A percentile compares a stretch with the other conserved stretches of the same genome.
Evolutionary conservation across 2,797 vertebrate genomes (phyloP).

Genomic region (Darevskia mixta): DNA sequence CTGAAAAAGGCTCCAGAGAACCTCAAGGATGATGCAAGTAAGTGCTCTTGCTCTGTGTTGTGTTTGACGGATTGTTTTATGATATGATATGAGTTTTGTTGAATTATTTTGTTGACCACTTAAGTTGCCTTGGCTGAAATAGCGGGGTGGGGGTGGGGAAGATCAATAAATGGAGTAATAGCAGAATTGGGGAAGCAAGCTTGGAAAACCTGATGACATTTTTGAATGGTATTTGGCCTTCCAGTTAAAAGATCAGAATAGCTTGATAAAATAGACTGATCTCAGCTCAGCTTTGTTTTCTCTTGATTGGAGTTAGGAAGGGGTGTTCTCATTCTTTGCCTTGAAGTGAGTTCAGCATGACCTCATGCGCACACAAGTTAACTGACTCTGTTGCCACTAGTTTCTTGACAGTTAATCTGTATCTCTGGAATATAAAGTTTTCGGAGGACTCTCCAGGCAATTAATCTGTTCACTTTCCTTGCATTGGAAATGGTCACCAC

Average conservation of each 20-base stretch:
- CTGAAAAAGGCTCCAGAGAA: neutral
- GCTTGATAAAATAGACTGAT: slow-evolving; percentile 11
- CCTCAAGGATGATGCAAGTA: neutral
- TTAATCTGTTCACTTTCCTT: neutral
- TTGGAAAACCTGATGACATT: neutral
- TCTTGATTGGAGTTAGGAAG: neutral
- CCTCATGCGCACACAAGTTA: neutral
- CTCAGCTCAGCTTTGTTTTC: slow-evolving; percentile 7
- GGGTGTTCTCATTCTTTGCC: neutral
- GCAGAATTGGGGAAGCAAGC: neutral
- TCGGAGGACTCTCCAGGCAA: neutral
- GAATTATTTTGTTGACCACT: slow-evolving; percentile 1
- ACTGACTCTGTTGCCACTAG: neutral
- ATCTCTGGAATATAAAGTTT: neutral
- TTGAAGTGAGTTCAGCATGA: neutral
- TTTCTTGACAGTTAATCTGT: neutral
- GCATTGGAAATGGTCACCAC: neutral
- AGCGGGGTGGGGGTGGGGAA: neutral
- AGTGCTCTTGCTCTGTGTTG: neutral
- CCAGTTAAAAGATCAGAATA: neutral
- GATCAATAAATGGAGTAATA: neutral
- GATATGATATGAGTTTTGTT: neutral
- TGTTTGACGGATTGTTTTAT: neutral
- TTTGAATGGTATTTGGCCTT: neutral
- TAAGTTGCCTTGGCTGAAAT: neutral